Base-by-base conservation (phyloP, 2,888 invertebrate genomes). In the Stramonita haemastoma region DNA sequence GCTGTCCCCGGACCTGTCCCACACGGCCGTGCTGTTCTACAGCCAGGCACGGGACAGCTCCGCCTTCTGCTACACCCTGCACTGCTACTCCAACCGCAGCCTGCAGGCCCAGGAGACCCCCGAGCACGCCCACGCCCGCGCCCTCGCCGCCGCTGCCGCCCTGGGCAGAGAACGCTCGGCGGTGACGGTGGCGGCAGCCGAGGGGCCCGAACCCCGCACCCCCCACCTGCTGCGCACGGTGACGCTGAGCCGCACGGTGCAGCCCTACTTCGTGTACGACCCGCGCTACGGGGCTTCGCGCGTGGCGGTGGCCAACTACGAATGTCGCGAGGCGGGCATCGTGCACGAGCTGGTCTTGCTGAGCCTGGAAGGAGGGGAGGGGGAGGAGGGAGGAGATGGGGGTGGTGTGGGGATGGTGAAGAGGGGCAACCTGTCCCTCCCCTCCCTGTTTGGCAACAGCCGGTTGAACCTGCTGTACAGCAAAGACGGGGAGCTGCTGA, bases 231-330 rank as follows among this genome's bases (percentile, higher is more conserved):
- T 91, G 15, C 88, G 90, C 29, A 60, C 70, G 0, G 89, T 92
- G 15, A 87, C 87, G 32, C 89, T 92, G 66, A 92, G 92, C 87
- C 90, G 90, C 0, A 91, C 91, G 73, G 92, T 92, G 60, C 91
- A 92, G 77, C 92, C 92, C 0, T 92, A 92, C 70, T 88, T 92
- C 36, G 91, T 90, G 77, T 92, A 92, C 87, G 92, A 92, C 56
- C 92, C 92, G 0, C 89, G 92, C 17, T 92, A 91, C 87, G 57
- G 86, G 66, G 90, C 89, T 56, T 92, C 92, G 0, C 89, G 91
- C 13, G 84, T 92, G 32, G 92, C 91, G 0, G 90, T 92, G 15
- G 91, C 91, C 34, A 91, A 92, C 88, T 92, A 90, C 46, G 89
- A 90, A 70, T 90, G 89, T 66, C 34, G 79, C 19, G 85, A 88